Evolutionary conservation across 2,888 invertebrate genomes (phyloP), one percentile per base, ranked within the genome.

Genomic region (Brachylomia viminalis): DNA sequence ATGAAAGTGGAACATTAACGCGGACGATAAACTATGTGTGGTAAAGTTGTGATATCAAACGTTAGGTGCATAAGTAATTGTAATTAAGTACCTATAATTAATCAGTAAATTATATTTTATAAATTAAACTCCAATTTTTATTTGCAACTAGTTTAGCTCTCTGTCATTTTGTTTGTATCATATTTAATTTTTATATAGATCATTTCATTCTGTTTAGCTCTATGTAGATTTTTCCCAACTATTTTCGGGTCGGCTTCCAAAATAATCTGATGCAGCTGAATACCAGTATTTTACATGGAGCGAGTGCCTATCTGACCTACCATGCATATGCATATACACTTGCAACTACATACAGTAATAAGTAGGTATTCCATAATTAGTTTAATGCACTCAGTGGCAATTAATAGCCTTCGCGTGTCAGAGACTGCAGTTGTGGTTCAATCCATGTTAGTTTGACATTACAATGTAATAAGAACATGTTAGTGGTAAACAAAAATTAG

Each of bases 91-190:
- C n/a, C 38, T 77, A 45, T 47, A 66, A 68, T 67, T 74, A 71
- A 62, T 80, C 56, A 73, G n/a, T 80, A 77, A 86, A 85, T 83
- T 82, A 83, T 82, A 83, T 86, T 85, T 87, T 87, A 54, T 77
- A 78, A 78, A 72, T 62, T 66, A 75, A 52, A 17, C 7, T 67
- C 13, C 11, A 58, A 42, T 62, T 80, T 79, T 86, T 64, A 69
- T 79, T 82, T 77, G 23, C 1, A 72, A 7, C 17, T 45, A 23
- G 42, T 27, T 49, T 45, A 59, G n/a, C 45, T 47, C 2, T 30
- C 0, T 27, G 47, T 23, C 47, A 23, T 27, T 71, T n/a, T n/a
- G n/a, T n/a, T n/a, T n/a, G n/a, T n/a, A n/a, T n/a, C n/a, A n/a
- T n/a, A n/a, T n/a, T n/a, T n/a, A n/a, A n/a, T n/a, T n/a, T n/a